Base-by-base conservation (phyloP, 2,113 vertebrate genomes). In the Nicator chloris region DNA sequence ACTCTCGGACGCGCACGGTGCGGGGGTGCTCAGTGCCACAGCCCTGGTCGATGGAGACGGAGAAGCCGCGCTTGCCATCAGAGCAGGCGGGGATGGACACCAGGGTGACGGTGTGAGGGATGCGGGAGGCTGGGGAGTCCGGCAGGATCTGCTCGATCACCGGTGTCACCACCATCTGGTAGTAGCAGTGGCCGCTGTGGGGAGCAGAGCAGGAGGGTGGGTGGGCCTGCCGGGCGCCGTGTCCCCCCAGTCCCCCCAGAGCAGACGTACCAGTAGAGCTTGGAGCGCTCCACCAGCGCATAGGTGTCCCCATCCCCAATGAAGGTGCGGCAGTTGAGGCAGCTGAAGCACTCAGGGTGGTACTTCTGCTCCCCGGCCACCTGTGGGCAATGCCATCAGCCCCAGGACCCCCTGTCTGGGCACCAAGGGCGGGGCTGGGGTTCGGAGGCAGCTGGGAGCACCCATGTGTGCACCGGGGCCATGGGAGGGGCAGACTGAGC, bases 221-320 rank as follows among this genome's bases (percentile, higher is more conserved):
- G 68, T 11, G 31, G 60, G 15, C 24, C 30, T 37, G 33, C 23
- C 12, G 4, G 28, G 47, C 28, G 18, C 27, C 1, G 0, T 4
- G 15, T 7, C 23, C 42, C 49, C 76, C 19, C 11, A 2, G 37
- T 4, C 9, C 39, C 35, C 44, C 15, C 37, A 3, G 49, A 27
- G 44, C 19, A 42, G 35, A 92, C 99, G 69, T 97, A 99, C 99
- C 99, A 99, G 98, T 99, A 99, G 16, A 99, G 99, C 95, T 99
- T 99, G 96, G 99, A 99, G 88, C 99, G 98, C 93, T 99, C 99
- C 98, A 99, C 99, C 97, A 99, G 96, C 0, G 99, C 99, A 4
- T 99, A 99, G 8, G 99, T 99, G 98, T 99, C 99, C 63, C 99
- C 99, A 22, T 99, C 99, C 3, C 99, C 99, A 2, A 99, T 99